Evolutionary conservation across 2,888 invertebrate species (phyloP), one percentile per base, ranked within the genome.

Genomic region (Hirtodrosophila histrioides): DNA sequence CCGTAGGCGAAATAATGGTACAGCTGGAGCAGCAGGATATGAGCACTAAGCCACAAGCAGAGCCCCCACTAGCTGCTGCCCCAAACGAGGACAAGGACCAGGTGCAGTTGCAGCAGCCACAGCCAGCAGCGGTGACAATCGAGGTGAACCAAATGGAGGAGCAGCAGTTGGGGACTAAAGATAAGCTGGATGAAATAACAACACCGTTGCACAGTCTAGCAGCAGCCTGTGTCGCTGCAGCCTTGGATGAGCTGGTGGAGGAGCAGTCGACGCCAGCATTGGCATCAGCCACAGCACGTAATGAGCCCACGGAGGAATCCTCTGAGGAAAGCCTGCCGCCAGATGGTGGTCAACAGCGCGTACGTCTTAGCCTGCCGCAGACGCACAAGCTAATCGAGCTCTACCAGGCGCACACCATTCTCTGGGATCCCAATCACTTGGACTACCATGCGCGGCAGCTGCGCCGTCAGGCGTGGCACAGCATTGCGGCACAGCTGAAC

Each of bases 351-450:
- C 53, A 65, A 40, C 54, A 54, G 9, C 86, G 88, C 1, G 44
- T 65, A n/a, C 86, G 82, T 0, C 43, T 82, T 3, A 77, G 67
- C 5, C 57, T 81, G 9, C 67, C 61, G 4, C 72, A 83, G 56
- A 85, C 89, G 7, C 74, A 66, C 6, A 71, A 74, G 24, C 69
- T 90, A 3, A 88, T 90, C 12, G 69, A 71, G 4, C 55, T 88
- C 2, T 90, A 89, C 36, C 75, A 69, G 9, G 48, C 56, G 24
- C 76, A 86, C 12, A 70, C 86, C 0, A 73, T 75, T 43, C 78
- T 90, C 3, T 90, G 89, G 89, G 73, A 90, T 69, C 90, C 90
- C 49, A 83, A 86, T 55, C 85, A 90, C 50, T 51, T 82, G 43
- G 88, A 90, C 55, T 89, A 75, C 29, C 75, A 83, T 40, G 57